Percentiles rank a stretch among this genome's conserved stretches.
Evolutionary conservation across 53 echinoderm and acorn worm genomes (phyloP).

Genomic region (Patiria pectinifera): DNA sequence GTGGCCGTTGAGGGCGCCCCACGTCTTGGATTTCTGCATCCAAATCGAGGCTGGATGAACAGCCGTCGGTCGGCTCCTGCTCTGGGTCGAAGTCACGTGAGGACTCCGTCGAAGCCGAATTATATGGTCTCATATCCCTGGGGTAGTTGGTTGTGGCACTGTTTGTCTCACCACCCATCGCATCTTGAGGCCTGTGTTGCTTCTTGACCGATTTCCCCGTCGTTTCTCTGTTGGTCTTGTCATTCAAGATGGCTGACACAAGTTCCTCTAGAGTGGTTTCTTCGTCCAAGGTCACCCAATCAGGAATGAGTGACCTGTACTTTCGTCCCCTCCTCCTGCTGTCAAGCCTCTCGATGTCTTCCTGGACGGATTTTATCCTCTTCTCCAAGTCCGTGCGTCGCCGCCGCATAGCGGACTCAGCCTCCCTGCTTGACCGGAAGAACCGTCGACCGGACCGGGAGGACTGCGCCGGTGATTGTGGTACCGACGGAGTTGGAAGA

Average conservation of each 20-base stretch:
- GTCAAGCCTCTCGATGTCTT: slow-evolving; percentile 27
- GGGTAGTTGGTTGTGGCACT: neutral
- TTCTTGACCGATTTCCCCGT: neutral
- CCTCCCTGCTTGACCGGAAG: slow-evolving; percentile 26
- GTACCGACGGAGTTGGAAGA: neutral
- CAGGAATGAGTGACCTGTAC: slow-evolving; percentile 51
- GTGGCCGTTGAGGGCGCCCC: neutral
- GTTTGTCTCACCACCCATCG: neutral
- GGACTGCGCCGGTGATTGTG: neutral
- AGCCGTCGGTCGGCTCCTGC: neutral
- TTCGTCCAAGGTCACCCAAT: slow-evolving; percentile 37
- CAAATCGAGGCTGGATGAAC: neutral
- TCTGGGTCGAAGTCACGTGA: neutral
- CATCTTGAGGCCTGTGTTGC: neutral
- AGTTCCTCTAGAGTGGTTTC: slow-evolving; percentile 39
- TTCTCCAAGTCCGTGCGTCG: slow-evolving; percentile 45
- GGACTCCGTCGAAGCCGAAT: neutral
- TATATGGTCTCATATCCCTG: neutral
- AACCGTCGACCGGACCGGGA: slow-evolving; percentile 1
- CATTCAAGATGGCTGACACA: slow-evolving; percentile 27
- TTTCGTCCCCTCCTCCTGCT: slow-evolving; percentile 44
- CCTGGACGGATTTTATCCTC: slow-evolving; percentile 22
- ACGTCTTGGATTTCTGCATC: neutral
- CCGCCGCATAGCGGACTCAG: slow-evolving; percentile 13
- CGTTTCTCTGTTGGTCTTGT: neutral